phyloP scores from a whole-genome alignment of 2,797 vertebrate genomes.

The Geotrypetes seraphini region DNA sequence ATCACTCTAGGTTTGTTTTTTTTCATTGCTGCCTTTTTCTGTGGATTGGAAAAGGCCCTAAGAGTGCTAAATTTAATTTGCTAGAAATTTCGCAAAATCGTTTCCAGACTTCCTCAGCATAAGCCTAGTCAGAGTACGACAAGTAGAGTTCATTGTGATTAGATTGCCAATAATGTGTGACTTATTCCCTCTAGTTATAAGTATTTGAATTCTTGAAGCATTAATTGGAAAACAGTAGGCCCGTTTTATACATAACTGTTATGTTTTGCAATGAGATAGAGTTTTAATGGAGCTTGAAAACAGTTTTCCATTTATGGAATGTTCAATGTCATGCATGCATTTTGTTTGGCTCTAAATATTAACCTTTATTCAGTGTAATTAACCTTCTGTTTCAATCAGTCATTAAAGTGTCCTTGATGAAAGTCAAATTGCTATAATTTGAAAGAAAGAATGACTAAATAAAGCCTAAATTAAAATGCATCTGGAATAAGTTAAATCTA shows the following conservation, averaged over 20 bases:
- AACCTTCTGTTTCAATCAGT: not conserved
- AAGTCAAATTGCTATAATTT: constrained; percentile 3
- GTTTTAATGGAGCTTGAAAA: not conserved
- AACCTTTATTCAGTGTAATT: constrained; percentile 5
- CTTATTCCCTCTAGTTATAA: not conserved
- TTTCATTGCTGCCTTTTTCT: constrained; percentile 1
- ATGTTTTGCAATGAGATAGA: fast-evolving
- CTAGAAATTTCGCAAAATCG: not conserved
- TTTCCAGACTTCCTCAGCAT: constrained; percentile 1
- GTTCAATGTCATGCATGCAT: not conserved
- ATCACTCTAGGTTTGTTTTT: constrained; percentile 9
- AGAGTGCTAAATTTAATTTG: constrained; percentile 20
- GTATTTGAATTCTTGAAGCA: not conserved
- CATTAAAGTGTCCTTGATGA: not conserved
- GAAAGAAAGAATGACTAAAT: too few species aligned
- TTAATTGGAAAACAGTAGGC: not conserved
- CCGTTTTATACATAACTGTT: fast-evolving
- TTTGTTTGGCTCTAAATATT: constrained; percentile 4
- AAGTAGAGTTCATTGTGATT: not conserved
- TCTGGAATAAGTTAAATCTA: too few species aligned
- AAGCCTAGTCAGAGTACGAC: not conserved
- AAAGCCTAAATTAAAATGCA: too few species aligned
- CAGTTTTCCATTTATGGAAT: not conserved
- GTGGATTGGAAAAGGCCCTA: not conserved
- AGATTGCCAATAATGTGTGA: not conserved